phyloP scores from a whole-genome alignment of 2,797 vertebrate genomes.

The Botia kubotai region DNA sequence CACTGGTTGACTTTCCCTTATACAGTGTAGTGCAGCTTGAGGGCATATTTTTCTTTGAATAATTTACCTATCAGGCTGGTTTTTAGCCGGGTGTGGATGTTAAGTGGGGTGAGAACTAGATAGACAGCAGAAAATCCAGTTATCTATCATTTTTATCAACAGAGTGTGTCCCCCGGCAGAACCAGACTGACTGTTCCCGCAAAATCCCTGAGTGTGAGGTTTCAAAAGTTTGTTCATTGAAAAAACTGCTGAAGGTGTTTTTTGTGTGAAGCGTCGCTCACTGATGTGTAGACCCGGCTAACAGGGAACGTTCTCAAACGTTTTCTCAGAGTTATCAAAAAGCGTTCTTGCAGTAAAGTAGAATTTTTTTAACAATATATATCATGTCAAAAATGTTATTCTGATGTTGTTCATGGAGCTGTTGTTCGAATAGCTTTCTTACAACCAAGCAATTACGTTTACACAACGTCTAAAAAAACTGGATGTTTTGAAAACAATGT shows the following conservation, averaged over 20 bases:
- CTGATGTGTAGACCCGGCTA: not conserved
- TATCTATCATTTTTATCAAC: conserved; percentile 34
- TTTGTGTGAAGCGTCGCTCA: not conserved
- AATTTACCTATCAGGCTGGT: conserved; percentile 23
- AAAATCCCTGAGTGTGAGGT: conserved; percentile 28
- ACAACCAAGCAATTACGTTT: too few species aligned
- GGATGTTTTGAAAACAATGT: too few species aligned
- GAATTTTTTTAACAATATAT: too few species aligned
- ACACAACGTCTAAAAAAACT: too few species aligned
- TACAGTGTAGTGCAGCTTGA: not conserved
- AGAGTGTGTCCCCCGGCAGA: not conserved
- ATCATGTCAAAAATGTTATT: too few species aligned
- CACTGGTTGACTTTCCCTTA: too few species aligned
- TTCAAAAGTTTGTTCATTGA: conserved; percentile 39
- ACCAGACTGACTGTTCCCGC: not conserved
- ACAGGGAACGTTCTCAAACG: too few species aligned
- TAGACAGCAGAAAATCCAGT: not conserved
- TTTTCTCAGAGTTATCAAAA: too few species aligned
- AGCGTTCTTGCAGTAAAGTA: too few species aligned
- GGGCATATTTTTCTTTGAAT: conserved; percentile 25
- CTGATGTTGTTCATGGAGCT: too few species aligned
- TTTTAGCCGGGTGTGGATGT: conserved; percentile 8
- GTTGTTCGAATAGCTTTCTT: too few species aligned
- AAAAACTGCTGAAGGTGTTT: conserved; percentile 30
- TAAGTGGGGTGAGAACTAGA: not conserved